Percentiles rank a stretch among this genome's conserved stretches.
Evolutionary conservation across 1,140 invertebrate genomes (phyloP).

Genomic region (Oscheius sp.): DNA sequence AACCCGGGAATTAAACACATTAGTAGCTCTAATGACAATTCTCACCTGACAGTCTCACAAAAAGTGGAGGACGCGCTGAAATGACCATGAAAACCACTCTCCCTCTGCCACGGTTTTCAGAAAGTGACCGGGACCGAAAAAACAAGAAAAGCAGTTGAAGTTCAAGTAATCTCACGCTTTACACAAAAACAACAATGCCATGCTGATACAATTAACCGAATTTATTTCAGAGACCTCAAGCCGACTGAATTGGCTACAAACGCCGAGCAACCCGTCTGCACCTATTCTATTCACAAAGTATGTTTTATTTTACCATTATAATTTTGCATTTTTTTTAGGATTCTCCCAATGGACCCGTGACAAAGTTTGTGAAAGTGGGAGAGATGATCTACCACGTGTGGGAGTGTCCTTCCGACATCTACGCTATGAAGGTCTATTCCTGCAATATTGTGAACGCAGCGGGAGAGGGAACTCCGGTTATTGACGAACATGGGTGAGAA

Average conservation of each 20-base stretch:
- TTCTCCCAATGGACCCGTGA: constrained; percentile 56
- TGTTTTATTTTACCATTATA: constrained; percentile 44
- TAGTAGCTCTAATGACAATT: no score
- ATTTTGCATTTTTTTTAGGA: constrained; percentile 26
- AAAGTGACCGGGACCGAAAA: no score
- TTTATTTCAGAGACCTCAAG: constrained; percentile 57
- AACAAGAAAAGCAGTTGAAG: no score
- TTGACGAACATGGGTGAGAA: constrained; percentile 53
- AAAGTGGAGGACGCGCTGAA: no score
- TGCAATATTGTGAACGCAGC: constrained; percentile 55
- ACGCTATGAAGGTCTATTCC: constrained; percentile 54
- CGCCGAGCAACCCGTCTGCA: constrained; percentile 43
- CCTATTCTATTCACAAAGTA: constrained; percentile 55
- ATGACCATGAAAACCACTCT: no score
- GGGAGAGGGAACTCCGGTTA: constrained; percentile 43
- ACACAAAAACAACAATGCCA: no score
- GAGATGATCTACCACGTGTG: constrained; percentile 56
- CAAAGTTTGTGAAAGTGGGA: constrained; percentile 53
- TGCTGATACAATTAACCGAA: no score
- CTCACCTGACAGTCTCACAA: no score
- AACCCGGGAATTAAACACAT: no score
- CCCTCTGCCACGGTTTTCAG: no score
- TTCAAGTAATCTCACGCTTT: no score
- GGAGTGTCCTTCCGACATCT: constrained; percentile 50
- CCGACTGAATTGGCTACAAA: constrained; percentile 41